Conservation (phyloP, 2,797 vertebrate genomes). For the Pangasius sanitwongsei region DNA sequence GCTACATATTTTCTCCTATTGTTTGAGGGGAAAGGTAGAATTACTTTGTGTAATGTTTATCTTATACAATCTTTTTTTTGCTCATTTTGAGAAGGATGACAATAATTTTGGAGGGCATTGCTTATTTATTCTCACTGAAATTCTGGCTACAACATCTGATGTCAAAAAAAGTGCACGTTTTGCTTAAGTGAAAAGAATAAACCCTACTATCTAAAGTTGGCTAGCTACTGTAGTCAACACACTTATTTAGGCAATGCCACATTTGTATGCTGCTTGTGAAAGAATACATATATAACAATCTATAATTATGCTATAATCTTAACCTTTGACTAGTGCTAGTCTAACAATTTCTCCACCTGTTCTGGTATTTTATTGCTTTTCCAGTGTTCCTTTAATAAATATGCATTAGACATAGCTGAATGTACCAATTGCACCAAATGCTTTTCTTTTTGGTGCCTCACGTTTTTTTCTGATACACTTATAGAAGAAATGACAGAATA, state of each 20-base stretch:
- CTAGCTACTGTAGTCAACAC: conserved; percentile 36
- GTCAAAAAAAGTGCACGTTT: not conserved
- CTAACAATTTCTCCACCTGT: not conserved
- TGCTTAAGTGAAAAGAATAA: conserved; percentile 9
- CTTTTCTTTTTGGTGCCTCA: not conserved
- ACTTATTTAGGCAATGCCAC: conserved; percentile 16
- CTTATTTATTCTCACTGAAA: not conserved
- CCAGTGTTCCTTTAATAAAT: conserved; percentile 23
- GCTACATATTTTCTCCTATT: not conserved
- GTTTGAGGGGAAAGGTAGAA: not conserved
- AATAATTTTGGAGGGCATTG: not conserved
- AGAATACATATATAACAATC: not conserved
- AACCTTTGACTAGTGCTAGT: not conserved
- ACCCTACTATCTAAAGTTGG: conserved; percentile 6
- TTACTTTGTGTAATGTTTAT: not conserved
- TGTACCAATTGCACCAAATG: not conserved
- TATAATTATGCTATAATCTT: not conserved
- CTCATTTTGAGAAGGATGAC: not conserved
- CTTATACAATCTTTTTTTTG: not conserved
- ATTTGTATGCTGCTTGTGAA: not conserved
- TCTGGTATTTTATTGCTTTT: not conserved
- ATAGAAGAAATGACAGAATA: not conserved
- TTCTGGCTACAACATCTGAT: not conserved
- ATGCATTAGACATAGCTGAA: not conserved
- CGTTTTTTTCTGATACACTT: not conserved